These are phyloP conservation scores for Campoplex capitator DNA, from an alignment of 2,888 invertebrate species.

Conservation along the genomic window DNA sequence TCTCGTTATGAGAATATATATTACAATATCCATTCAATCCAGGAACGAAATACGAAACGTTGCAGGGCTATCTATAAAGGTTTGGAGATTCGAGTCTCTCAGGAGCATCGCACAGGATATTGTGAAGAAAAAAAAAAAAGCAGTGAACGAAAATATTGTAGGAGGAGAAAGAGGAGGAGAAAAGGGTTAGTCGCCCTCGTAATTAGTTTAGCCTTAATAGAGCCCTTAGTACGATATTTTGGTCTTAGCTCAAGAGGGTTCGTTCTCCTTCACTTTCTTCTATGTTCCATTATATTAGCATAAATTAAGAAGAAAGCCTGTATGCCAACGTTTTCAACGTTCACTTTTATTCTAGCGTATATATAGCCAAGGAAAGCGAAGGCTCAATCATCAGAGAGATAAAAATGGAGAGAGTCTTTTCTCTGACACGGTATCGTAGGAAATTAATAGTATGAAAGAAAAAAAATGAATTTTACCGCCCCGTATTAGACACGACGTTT, in stretches of 20 bases:
- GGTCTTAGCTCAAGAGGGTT: conserved; percentile 67
- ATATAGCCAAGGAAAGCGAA: conserved; percentile 31
- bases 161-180: conserved; percentile 71
- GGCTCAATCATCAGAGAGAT: conserved; percentile 40
- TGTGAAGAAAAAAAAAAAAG: conserved; percentile 50
- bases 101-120: conserved; percentile 64
- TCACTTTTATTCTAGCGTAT: conserved; percentile 41
- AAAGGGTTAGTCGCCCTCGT: conserved; percentile 73
- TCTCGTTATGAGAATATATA: conserved; percentile 66
- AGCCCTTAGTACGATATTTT: conserved; percentile 78
- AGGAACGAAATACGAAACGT: conserved; percentile 47
- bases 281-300: conserved; percentile 75
- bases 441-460: conserved; percentile 27
- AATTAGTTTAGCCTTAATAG: conserved; percentile 81
- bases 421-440: background rate
- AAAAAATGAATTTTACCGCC: conserved; percentile 40
- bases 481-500: conserved; percentile 15
- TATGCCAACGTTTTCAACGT: conserved; percentile 47
- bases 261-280: conserved; percentile 17
- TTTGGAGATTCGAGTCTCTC: conserved; percentile 47
- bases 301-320: conserved; percentile 74
- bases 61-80: conserved; percentile 42
- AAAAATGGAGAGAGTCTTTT: conserved; percentile 11
- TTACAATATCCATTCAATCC: conserved; percentile 61
- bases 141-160: conserved; percentile 67